Conservation (phyloP, 2,797 vertebrate species). For the Mustela erminea region DNA sequence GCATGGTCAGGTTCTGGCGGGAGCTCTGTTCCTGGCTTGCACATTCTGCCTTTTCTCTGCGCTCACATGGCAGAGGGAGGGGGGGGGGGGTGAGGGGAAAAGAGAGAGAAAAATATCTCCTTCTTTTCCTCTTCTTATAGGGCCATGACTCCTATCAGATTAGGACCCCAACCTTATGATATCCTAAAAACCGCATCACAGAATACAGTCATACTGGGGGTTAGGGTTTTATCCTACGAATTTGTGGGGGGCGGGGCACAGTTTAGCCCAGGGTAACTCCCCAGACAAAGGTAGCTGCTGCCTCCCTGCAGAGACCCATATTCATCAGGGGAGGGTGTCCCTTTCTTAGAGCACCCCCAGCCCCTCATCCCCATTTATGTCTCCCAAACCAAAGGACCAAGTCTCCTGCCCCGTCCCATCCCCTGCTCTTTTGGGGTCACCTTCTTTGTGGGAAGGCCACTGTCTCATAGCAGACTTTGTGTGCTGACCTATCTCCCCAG, state of each 20-base stretch:
- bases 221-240: background rate
- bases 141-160: background rate
- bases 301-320: background rate
- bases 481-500: background rate
- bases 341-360: background rate
- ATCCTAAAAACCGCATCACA: background rate
- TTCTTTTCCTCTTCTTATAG: background rate
- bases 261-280: background rate
- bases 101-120: background rate
- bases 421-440: background rate
- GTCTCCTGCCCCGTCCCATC: background rate
- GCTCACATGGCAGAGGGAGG: background rate
- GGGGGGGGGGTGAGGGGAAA: background rate
- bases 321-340: background rate
- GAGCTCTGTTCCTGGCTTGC: background rate
- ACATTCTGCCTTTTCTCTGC: background rate
- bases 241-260: background rate
- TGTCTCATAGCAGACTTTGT: background rate
- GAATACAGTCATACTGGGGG: background rate
- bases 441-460: background rate
- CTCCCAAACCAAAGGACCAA: background rate
- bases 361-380: background rate
- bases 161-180: background rate
- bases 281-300: background rate
- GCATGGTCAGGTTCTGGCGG: background rate